Conservation (phyloP, 2,113 vertebrate species). For the Archilochus colubris region DNA sequence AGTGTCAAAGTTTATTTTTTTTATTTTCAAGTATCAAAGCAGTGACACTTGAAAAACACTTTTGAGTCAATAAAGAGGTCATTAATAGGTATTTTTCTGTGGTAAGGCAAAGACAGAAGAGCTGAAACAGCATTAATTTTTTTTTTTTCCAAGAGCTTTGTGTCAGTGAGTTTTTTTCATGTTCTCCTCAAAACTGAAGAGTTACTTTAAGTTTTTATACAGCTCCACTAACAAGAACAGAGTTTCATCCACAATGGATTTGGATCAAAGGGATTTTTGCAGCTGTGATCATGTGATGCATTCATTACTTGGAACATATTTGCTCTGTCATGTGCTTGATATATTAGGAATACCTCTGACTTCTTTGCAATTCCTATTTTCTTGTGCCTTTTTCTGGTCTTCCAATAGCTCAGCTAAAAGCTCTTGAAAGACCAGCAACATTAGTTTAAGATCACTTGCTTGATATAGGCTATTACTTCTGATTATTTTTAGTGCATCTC, state of each 20-base stretch:
- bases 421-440: not conserved
- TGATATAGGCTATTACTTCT: not conserved
- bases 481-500: not conserved
- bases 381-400: not conserved
- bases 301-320: not conserved
- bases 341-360: not conserved
- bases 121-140: not conserved
- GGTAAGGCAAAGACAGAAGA: not conserved
- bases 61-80: not conserved
- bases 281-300: not conserved
- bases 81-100: not conserved
- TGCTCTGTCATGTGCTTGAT: not conserved
- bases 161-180: not conserved
- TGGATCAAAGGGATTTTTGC: not conserved
- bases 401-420: not conserved
- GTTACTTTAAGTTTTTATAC: not conserved
- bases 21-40: not conserved
- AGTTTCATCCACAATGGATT: not conserved
- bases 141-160: not conserved
- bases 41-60: not conserved
- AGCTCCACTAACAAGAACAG: not conserved
- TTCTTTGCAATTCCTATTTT: not conserved
- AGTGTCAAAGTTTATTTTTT: no score
- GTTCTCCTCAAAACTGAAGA: not conserved
- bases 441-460: not conserved